Evolutionary conservation across 2,113 vertebrate genomes (phyloP).

Genomic region (Gopherus evgoodei): DNA sequence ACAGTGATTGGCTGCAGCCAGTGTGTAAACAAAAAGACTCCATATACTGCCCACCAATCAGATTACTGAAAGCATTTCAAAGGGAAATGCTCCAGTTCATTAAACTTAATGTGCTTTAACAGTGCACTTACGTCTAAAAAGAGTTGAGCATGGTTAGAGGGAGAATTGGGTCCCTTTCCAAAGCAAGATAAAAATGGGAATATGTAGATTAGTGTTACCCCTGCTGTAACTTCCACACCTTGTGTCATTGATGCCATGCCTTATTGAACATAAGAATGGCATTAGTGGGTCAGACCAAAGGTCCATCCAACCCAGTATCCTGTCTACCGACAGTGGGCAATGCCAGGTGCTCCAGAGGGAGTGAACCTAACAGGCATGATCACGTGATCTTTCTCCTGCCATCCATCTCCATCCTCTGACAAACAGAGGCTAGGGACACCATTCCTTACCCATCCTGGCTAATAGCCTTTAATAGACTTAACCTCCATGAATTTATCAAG

Average conservation of each 20-base stretch:
- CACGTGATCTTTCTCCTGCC: too few relatives aligned
- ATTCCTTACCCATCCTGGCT: too few relatives aligned
- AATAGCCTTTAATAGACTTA: too few relatives aligned
- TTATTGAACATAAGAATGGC: not conserved
- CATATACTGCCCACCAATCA: not conserved
- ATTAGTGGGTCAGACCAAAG: too few relatives aligned
- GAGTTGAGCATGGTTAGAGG: not conserved
- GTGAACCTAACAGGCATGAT: too few relatives aligned
- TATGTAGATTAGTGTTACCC: not conserved
- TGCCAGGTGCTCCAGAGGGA: too few relatives aligned
- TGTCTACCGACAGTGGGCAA: too few relatives aligned
- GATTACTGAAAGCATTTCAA: not conserved
- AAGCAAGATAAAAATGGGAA: not conserved
- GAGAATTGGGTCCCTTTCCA: not conserved
- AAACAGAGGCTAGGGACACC: too few relatives aligned
- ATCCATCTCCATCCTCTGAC: too few relatives aligned
- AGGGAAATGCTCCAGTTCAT: constrained; percentile 14
- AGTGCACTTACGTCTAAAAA: not conserved
- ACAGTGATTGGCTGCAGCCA: not conserved
- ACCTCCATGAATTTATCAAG: too few relatives aligned
- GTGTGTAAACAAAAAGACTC: not conserved
- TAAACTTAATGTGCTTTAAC: not conserved
- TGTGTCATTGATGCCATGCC: not conserved
- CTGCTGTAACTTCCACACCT: not conserved
- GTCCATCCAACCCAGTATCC: too few relatives aligned